A percentile compares a stretch with the other conserved stretches of the same genome.
Evolutionary conservation across 1,140 invertebrate genomes (phyloP).

Genomic region (Cotesia vestalis): DNA sequence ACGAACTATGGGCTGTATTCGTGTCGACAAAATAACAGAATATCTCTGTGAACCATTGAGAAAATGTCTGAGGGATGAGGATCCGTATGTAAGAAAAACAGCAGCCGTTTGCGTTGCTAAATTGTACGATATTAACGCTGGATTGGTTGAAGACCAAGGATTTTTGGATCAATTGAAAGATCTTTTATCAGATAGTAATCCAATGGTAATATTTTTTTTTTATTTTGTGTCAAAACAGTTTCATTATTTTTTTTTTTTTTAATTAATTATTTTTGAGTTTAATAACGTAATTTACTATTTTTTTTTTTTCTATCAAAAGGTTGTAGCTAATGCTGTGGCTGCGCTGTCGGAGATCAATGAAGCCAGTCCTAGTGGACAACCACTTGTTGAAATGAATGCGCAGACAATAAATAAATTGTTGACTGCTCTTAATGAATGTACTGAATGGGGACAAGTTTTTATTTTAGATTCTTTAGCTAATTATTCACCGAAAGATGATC

Average conservation of each 20-base stretch:
- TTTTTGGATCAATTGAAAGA: constrained; percentile 98
- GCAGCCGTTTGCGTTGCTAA: constrained; percentile 99
- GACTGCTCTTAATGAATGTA: constrained; percentile 98
- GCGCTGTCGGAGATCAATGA: constrained; percentile 99
- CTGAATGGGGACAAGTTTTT: constrained; percentile 99
- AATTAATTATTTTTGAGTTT: not conserved
- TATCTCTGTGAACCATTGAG: constrained; percentile 98
- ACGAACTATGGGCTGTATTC: constrained; percentile 99
- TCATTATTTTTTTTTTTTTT: constrained; percentile 12
- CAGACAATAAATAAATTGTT: constrained; percentile 98
- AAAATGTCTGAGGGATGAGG: constrained; percentile 98
- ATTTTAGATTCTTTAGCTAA: constrained; percentile 98
- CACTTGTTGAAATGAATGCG: constrained; percentile 96
- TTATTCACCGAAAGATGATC: constrained; percentile 96
- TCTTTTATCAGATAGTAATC: constrained; percentile 97
- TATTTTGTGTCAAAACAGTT: constrained; percentile 47
- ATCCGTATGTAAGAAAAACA: constrained; percentile 99
- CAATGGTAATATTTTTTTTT: constrained; percentile 81
- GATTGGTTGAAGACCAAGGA: constrained; percentile 97
- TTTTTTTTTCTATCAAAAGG: constrained; percentile 62
- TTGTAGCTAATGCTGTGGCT: constrained; percentile 99
- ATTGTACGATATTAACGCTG: constrained; percentile 97
- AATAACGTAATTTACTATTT: not conserved
- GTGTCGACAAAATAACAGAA: constrained; percentile 99
- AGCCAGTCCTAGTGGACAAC: constrained; percentile 89